Evolutionary conservation across 2,113 vertebrate genomes (phyloP), one percentile per base, ranked within the genome.

Genomic region (Panthera uncia): DNA sequence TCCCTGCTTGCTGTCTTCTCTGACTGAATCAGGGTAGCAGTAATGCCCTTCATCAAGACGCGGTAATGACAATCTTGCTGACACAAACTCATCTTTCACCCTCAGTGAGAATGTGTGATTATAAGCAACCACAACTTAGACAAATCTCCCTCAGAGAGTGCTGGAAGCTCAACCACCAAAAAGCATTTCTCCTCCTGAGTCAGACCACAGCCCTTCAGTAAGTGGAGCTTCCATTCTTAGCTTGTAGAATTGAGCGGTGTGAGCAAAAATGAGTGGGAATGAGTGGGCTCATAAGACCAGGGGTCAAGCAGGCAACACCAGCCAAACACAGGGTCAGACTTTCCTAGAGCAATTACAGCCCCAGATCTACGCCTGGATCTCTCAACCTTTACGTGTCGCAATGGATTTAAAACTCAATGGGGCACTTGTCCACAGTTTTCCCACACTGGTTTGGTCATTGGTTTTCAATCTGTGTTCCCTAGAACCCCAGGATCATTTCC

Each of bases 31-130:
- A 86, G 21, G 55, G 41, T 2, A 6, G 5, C 33, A 36, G 8
- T 12, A 15, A 6, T 31, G 31, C 13, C 18, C 31, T 48, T 29
- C 25, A 2, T 36, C 25, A 5, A 12, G 2, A 1, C 9, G 36
- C 55, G n/a, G 38, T 48, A 14, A 3, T 41, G 27, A 57, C n/a
- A 33, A 7, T 52, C 25, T 25, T 7, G 45, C 36, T 18, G 33
- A 82, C 52, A 27, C 45, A 50, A 33, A 11, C 74, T 81, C 57
- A 13, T 18, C 33, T 12, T 48, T 36, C 48, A 50, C 14, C 81
- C 45, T 38, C 48, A 18, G 27, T 27, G 36, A 76, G 18, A 29
- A 19, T 4, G 11, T 23, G 11, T 3, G 29, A 10, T 31, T 31
- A 33, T 50, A 48, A 57, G 71, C 27, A 78, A 27, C 31, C 6